Evolutionary conservation across 2,888 invertebrate genomes (phyloP), one percentile per base, ranked within the genome.

Genomic region (Rhogogaster chlorosoma): DNA sequence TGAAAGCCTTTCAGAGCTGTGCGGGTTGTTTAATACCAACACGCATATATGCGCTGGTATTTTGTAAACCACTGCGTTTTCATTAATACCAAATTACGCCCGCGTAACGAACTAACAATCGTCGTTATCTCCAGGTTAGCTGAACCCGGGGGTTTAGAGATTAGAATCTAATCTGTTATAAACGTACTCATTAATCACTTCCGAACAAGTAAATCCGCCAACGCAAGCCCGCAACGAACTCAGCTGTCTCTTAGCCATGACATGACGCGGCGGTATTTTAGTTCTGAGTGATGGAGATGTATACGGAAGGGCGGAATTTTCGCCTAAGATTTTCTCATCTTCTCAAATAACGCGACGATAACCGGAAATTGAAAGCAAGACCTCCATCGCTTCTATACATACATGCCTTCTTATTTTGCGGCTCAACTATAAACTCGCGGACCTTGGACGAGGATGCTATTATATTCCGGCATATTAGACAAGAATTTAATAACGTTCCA

Each of bases 401-500:
- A n/a, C n/a, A n/a, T n/a, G n/a, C n/a, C n/a, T 9, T 32, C 9
- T 29, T 38, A 1, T 26, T 10, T 22, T 22, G n/a, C 42, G 22
- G 26, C 49, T 61, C 7, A 22, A 29, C 22, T 61, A 29, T 61
- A 71, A 38, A 22, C 71, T 36, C n/a, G n/a, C n/a, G n/a, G n/a
- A 36, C 18, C 15, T 2, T 12, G 45, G 12, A 42, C 12, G 42
- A 12, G 77, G 86, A 88, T 86, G 86, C 88, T 86, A 88, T 91
- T 90, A 90, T 91, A 90, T 92, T 91, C 90, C 90, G 86, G 88
- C 87, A 87, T 91, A 92, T 91, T 91, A 91, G 88, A 88, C 91
- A 91, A 91, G 91, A 92, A 92, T 92, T 91, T 91, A 92, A 91
- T 92, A 92, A 91, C 90, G 89, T 87, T 89, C 90, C 90, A 88